phyloP scores from a whole-genome alignment of 2,113 vertebrate species.

The Pachyramphus minor region DNA sequence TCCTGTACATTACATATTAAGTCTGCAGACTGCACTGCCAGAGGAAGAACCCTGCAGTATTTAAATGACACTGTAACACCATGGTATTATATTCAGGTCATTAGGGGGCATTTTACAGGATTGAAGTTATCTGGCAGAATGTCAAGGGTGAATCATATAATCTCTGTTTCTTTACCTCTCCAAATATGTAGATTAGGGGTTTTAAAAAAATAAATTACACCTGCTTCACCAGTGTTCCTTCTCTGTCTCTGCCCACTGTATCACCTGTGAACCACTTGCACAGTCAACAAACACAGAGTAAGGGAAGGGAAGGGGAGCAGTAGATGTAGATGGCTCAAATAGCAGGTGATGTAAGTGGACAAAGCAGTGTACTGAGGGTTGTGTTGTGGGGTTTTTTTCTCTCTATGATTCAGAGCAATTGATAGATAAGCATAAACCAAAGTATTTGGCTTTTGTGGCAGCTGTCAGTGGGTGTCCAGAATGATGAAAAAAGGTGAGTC shows the following conservation, averaged over 20 bases:
- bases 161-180: constrained; percentile 47
- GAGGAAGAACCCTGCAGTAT: constrained; percentile 24
- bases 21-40: neutral
- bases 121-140: constrained; percentile 37
- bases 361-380: neutral
- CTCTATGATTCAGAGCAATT: neutral
- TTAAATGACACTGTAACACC: constrained; percentile 46
- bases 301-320: neutral
- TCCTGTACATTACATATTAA: constrained; percentile 21
- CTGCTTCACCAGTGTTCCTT: neutral
- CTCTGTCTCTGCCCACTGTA: neutral
- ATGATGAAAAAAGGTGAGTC: neutral
- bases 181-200: constrained; percentile 43
- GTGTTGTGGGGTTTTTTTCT: neutral
- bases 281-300: neutral
- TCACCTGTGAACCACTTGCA: neutral
- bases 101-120: constrained; percentile 50
- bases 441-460: neutral
- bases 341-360: neutral
- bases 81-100: constrained; percentile 53
- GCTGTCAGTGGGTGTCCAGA: neutral
- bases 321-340: neutral
- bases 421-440: neutral
- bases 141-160: constrained; percentile 26
- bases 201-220: neutral